Evolutionary conservation across 2,797 vertebrate genomes (phyloP).

Genomic region (Arnoldichthys spilopterus): DNA sequence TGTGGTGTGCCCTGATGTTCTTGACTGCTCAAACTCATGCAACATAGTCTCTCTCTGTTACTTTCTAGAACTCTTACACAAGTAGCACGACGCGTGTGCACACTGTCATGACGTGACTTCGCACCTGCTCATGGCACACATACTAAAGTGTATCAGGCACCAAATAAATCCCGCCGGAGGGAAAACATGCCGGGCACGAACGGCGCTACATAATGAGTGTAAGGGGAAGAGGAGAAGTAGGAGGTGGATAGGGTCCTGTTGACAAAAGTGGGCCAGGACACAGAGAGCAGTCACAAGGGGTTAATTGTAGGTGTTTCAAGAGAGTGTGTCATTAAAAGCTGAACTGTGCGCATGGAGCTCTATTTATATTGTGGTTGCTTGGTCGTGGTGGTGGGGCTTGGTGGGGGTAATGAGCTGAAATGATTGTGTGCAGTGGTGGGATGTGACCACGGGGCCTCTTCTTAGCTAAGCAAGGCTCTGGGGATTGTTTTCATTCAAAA

Average conservation of each 20-base stretch:
- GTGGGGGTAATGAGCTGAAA: conserved; percentile 77
- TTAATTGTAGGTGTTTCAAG: conserved; percentile 83
- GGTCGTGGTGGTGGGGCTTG: conserved; percentile 9
- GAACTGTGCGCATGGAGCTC: conserved; percentile 73
- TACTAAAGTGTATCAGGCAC: conserved; percentile 77
- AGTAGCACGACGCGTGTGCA: conserved; percentile 8
- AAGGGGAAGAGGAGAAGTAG: conserved; percentile 49
- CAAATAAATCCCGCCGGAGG: conserved; percentile 74
- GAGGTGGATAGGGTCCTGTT: conserved; percentile 21
- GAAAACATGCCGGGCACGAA: conserved; percentile 72
- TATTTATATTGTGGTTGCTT: conserved; percentile 73
- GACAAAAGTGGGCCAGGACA: conserved; percentile 60
- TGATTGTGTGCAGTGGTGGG: conserved; percentile 78
- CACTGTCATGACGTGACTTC: conserved; percentile 68
- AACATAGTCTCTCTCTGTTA: not conserved
- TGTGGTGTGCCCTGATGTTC: conserved; percentile 40
- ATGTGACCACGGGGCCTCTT: conserved; percentile 72
- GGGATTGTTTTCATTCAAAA: conserved; percentile 81
- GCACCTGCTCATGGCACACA: conserved; percentile 64
- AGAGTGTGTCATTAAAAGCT: conserved; percentile 76
- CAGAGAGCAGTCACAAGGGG: conserved; percentile 79
- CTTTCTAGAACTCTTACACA: not conserved
- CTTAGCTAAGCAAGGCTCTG: conserved; percentile 59
- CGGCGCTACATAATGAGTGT: conserved; percentile 70
- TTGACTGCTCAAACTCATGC: not conserved